Conservation (phyloP, 2,888 invertebrate species). For the Cenopis cana region DNA sequence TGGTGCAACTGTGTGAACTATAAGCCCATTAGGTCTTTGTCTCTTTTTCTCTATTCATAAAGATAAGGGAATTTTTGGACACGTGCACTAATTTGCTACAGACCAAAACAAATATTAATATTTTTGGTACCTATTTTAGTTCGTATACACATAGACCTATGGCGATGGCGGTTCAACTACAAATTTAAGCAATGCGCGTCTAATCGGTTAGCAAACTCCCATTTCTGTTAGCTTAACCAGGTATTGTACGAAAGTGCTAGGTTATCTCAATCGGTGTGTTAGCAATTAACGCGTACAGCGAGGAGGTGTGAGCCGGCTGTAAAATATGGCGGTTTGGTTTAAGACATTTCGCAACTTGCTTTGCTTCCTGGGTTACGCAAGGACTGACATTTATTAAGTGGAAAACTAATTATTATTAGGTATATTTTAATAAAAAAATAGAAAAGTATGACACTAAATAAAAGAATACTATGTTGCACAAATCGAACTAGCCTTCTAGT, state of each 20-base stretch:
- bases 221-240: conserved; percentile 10
- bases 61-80: too few relatives aligned
- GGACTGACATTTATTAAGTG: conserved; percentile 13
- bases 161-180: background rate
- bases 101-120: background rate
- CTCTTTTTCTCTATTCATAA: too few relatives aligned
- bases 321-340: conserved; percentile 23
- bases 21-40: too few relatives aligned
- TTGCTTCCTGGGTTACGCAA: conserved; percentile 44
- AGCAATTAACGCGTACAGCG: conserved; percentile 45
- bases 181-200: background rate
- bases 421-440: background rate
- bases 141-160: background rate
- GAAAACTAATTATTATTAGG: background rate
- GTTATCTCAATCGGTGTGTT: conserved; percentile 37
- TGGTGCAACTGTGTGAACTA: too few relatives aligned
- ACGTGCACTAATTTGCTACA: too few relatives aligned
- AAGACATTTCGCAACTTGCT: conserved; percentile 18
- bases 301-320: conserved; percentile 43
- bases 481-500: too few relatives aligned
- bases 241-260: conserved; percentile 37
- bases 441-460: too few relatives aligned
- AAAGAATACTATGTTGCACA: too few relatives aligned
- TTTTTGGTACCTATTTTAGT: background rate
- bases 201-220: conserved; percentile 6